A percentile compares a stretch with the other conserved stretches of the same genome.
Conservation (phyloP, 1,140 invertebrate genomes). For the Ylistrum balloti region DNA sequence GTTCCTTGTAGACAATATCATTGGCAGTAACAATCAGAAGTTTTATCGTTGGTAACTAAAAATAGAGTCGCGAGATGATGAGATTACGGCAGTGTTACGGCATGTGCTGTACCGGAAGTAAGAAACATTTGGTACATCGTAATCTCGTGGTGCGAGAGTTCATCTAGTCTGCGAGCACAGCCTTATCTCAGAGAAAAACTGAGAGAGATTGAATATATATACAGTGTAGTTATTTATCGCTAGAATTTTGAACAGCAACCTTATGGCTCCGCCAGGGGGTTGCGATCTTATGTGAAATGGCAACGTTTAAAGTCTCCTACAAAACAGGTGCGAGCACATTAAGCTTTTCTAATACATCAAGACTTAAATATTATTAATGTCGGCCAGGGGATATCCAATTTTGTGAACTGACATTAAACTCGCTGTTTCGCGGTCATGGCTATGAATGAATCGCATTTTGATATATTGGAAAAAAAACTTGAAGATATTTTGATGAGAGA, state of each 20-base stretch:
- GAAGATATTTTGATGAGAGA: background rate
- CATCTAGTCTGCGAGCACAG: background rate
- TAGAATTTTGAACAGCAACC: background rate
- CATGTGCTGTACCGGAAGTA: background rate
- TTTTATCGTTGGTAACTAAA: background rate
- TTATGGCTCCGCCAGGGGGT: background rate
- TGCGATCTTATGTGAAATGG: background rate
- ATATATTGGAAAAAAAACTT: background rate
- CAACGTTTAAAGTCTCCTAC: background rate
- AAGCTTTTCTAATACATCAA: background rate
- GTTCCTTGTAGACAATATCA: background rate
- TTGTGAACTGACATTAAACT: background rate
- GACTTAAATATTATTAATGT: background rate
- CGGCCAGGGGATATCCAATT: background rate
- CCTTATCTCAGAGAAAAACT: background rate
- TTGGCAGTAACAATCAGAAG: background rate
- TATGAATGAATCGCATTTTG: background rate
- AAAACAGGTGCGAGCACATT: conserved; percentile 5
- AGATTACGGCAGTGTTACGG: background rate
- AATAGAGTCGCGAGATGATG: background rate
- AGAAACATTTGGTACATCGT: background rate
- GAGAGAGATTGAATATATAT: background rate
- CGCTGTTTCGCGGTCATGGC: background rate
- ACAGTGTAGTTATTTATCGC: background rate
- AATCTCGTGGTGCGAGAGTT: conserved; percentile 30